Base-by-base conservation (phyloP, 2,888 invertebrate genomes). In the Papilio gigon region DNA sequence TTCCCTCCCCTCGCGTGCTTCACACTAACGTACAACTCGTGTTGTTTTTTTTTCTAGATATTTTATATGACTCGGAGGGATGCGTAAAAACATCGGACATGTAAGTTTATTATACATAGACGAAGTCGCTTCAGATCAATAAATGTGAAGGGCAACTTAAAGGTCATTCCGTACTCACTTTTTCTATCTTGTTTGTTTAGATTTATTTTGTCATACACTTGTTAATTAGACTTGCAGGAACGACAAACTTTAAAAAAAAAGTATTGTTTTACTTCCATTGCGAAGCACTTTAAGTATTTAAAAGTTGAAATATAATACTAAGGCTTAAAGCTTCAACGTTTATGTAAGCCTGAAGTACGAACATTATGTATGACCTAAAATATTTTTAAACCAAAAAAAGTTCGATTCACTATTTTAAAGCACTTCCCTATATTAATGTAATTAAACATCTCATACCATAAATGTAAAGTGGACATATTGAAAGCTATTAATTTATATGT, bases 401-500 rank as follows among this genome's bases (percentile, higher is more conserved):
- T 25, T 11, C n/a, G 9, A 0, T 56, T 9, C 9, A 27, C n/a
- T 30, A n/a, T 30, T 17, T 53, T 0, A 3, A 53, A 30, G 14
- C 27, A 30, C 6, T 30, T 30, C 9, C 1, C n/a, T 11, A 22
- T n/a, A 9, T 30, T 17, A 56, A 30, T 30, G 30, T 30, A 30
- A 56, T 56, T 8, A 1, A 22, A 8, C n/a, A n/a, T 27, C 2
- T 8, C 0, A n/a, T 22, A n/a, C 27, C 27, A 53, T 50, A 53
- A 53, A 27, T 53, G 6, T 53, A n/a, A 56, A 14, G 25, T 37
- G 4, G 11, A 44, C 20, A 12, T 25, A 50, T 27, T 50, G 5
- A 62, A 56, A 33, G 14, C 42, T 25, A 56, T n/a, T 62, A 20
- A 56, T 56, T 22, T 35, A 25, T 67, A 14, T 53, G 17, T 67